A percentile compares a stretch with the other conserved stretches of the same genome.
Evolutionary conservation across 2,113 vertebrate species (phyloP).

Genomic region (Petaurus breviceps): DNA sequence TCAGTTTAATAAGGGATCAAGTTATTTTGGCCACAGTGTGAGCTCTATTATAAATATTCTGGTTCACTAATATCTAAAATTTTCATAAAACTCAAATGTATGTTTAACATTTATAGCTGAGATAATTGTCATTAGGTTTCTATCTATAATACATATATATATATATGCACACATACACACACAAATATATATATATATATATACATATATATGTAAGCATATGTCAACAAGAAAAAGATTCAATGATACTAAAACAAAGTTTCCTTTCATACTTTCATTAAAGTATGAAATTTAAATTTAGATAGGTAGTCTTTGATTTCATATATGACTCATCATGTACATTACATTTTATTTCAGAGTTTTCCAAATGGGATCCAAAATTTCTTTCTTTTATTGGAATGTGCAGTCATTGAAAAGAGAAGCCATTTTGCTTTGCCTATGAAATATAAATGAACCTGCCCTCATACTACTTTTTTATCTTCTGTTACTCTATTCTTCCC

Average conservation of each 20-base stretch:
- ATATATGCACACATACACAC: too few relatives aligned
- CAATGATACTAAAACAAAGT: not conserved
- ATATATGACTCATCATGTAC: not conserved
- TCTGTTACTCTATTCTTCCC: not conserved
- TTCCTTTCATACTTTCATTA: not conserved
- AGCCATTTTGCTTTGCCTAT: not conserved
- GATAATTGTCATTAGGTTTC: not conserved
- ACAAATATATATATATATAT: not conserved
- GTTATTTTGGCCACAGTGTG: conserved; percentile 1
- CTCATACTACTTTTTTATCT: not conserved
- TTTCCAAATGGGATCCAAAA: not conserved
- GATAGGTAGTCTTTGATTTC: not conserved
- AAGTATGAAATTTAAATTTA: not conserved
- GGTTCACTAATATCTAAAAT: not conserved
- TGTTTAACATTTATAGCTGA: not conserved
- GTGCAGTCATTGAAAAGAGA: not conserved
- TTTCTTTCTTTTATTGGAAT: not conserved
- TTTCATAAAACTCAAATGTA: not conserved
- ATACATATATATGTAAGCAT: too few relatives aligned
- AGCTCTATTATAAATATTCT: not conserved
- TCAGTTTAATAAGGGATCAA: conserved; percentile 58
- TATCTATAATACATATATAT: not conserved
- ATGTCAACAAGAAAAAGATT: not conserved
- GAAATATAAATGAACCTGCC: not conserved
- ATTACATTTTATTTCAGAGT: not conserved